Percentiles rank a stretch among this genome's conserved stretches.
phyloP scores from a whole-genome alignment of 1,140 invertebrate species.

The Mactra quadrangularis region DNA sequence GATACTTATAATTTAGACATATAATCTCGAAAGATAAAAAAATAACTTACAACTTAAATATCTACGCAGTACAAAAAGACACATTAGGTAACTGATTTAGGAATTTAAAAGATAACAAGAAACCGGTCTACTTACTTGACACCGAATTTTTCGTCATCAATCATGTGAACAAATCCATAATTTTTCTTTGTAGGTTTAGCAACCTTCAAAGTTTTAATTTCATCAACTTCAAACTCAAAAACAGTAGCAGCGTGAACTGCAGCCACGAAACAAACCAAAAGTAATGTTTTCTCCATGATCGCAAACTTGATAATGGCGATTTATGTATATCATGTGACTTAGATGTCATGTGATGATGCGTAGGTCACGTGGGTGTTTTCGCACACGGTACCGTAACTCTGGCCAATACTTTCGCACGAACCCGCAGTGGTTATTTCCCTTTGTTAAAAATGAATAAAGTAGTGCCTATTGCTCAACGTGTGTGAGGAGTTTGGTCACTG shows the following conservation, averaged over 20 bases:
- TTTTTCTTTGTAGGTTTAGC: conserved; percentile 9
- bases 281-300: neutral
- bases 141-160: conserved; percentile 32
- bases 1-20: neutral
- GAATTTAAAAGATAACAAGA: neutral
- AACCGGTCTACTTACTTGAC: conserved; percentile 34
- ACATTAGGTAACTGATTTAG: neutral
- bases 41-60: neutral
- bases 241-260: conserved; percentile 9
- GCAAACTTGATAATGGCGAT: neutral
- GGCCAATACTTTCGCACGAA: too few species aligned
- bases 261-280: conserved; percentile 8
- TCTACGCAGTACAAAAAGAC: neutral
- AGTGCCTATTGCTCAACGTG: too few species aligned
- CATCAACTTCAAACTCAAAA: conserved; percentile 22
- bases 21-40: neutral
- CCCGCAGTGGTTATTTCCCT: too few species aligned
- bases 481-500: too few species aligned
- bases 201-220: neutral
- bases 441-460: too few species aligned
- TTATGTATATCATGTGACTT: neutral
- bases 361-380: too few species aligned
- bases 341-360: conserved; percentile 19
- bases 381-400: too few species aligned
- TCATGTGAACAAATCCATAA: conserved; percentile 35